These are phyloP conservation scores for Triplophysa siluroides DNA, from an alignment of 2,113 vertebrate genomes.

Conservation along the genomic window DNA sequence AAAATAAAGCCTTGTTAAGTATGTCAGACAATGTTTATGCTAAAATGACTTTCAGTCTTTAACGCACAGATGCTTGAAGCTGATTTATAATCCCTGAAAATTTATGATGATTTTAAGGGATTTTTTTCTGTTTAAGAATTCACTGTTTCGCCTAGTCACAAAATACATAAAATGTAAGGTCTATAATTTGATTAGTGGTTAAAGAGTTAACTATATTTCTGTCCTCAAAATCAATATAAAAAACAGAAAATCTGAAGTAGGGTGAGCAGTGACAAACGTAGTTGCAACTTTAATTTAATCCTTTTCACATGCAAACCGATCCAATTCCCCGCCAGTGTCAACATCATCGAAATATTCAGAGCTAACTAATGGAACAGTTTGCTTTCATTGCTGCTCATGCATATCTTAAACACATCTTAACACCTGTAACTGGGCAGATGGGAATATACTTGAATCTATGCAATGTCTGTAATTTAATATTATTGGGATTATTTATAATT, in stretches of 20 bases:
- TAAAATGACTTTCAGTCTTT: constrained; percentile 62
- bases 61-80: constrained; percentile 63
- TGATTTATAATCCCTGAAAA: constrained; percentile 67
- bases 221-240: neutral
- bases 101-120: constrained; percentile 61
- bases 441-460: constrained; percentile 45
- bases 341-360: neutral
- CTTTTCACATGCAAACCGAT: neutral
- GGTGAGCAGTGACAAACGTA: neutral
- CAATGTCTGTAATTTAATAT: constrained; percentile 52
- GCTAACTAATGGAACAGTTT: constrained; percentile 50
- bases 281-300: neutral
- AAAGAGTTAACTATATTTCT: neutral
- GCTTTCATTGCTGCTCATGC: constrained; percentile 25
- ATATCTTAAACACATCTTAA: constrained; percentile 19
- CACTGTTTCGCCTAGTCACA: constrained; percentile 26
- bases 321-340: constrained; percentile 5
- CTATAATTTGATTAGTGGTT: neutral
- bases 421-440: constrained; percentile 48
- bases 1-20: neutral
- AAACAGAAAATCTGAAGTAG: neutral
- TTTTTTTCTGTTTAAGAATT: constrained; percentile 42
- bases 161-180: constrained; percentile 5
- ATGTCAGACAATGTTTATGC: constrained; percentile 51
- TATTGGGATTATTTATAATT: constrained; percentile 57